Evolutionary conservation across 2,113 vertebrate genomes (phyloP), one percentile per base, ranked within the genome.

Genomic region (Cochlearius cochlearius): DNA sequence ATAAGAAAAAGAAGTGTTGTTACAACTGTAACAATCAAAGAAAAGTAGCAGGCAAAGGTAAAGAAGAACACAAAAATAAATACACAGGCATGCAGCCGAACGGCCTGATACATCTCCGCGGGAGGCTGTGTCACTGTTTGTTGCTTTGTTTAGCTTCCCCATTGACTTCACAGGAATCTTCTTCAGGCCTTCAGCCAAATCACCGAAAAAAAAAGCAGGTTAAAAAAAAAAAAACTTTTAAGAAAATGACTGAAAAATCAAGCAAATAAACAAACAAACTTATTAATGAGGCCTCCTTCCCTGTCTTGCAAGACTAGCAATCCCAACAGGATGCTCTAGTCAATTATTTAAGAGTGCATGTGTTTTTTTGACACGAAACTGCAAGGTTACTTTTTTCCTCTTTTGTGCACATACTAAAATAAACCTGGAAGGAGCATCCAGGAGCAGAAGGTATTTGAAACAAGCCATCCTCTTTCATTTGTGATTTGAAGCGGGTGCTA

Each of bases 291-390:
- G 81, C 60, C 76, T 97, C 89, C 91, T 96, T 87, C 56, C 45
- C 74, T 83, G 19, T 91, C 85, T 94, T 97, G 83, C 49, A 62
- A 81, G 76, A 95, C 47, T 58, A 77, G 68, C 88, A 96, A 90
- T 97, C 94, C 94, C 97, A 95, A 95, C 86, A 96, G 96, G 95
- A 94, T 96, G 93, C 94, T 95, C 85, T 95, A 78, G 89, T 97
- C 53, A 98, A 97, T 97, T 97, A 98, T 98, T 97, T 96, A 98
- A 92, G 88, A 90, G 73, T 58, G 76, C 76, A 90, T 73, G 72
- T 97, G 94, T 2, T 75, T 96, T 95, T 92, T 73, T 92, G 55
- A 91, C 64, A 88, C 7, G 12, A 96, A 96, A 96, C 88, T 88
- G 94, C 86, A 97, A 92, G 66, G 53, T 74, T 91, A 83, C 12